These are phyloP conservation scores for Cyrtorhinus lividipennis DNA, from an alignment of 1,140 invertebrate species.

Conservation along the genomic window DNA sequence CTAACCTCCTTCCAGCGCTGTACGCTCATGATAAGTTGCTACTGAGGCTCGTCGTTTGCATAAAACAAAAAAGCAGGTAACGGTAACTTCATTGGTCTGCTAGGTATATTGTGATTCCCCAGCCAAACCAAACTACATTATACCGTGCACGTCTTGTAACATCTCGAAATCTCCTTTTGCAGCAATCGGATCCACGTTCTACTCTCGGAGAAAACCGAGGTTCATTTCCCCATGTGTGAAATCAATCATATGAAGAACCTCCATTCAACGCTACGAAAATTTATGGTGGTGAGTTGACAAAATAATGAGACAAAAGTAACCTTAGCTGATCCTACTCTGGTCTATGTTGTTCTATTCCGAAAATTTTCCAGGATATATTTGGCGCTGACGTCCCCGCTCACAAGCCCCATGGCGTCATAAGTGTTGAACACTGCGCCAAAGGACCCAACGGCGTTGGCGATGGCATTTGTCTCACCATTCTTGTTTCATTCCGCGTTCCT, in stretches of 20 bases:
- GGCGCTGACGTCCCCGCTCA: constrained; percentile 71
- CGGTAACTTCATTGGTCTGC: too few species aligned
- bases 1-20: constrained; percentile 49
- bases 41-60: constrained; percentile 60
- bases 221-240: constrained; percentile 75
- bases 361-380: constrained; percentile 70
- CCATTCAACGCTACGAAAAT: constrained; percentile 73
- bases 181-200: constrained; percentile 69
- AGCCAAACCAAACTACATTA: constrained; percentile 7
- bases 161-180: constrained; percentile 26
- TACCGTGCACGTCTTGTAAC: too few species aligned
- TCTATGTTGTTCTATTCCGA: too few species aligned
- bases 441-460: constrained; percentile 39
- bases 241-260: constrained; percentile 72
- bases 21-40: constrained; percentile 54
- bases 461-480: constrained; percentile 65
- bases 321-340: not conserved
- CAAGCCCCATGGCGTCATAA: constrained; percentile 64
- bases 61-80: constrained; percentile 63
- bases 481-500: constrained; percentile 72
- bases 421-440: constrained; percentile 41
- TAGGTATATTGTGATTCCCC: not conserved
- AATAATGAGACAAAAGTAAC: not conserved
- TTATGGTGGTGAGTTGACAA: constrained; percentile 53
- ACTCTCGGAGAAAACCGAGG: constrained; percentile 62